phyloP scores from a whole-genome alignment of 2,888 invertebrate genomes.

The Tenthredo amoena region DNA sequence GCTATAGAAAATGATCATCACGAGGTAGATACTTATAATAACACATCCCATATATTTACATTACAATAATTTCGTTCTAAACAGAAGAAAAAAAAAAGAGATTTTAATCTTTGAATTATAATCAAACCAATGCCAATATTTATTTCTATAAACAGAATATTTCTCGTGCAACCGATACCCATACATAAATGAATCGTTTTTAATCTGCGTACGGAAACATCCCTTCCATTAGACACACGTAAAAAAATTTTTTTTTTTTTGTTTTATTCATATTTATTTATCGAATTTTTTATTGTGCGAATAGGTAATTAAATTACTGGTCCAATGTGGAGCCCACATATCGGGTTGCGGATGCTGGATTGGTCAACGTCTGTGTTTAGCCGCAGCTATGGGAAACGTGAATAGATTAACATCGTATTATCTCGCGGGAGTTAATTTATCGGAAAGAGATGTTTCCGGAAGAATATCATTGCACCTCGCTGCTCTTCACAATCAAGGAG shows the following conservation, averaged over 20 bases:
- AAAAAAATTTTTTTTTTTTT: too few species aligned
- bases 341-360: conserved; percentile 81
- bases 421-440: conserved; percentile 85
- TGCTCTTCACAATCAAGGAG: conserved; percentile 80
- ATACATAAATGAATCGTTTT: too few species aligned
- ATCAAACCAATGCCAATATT: background rate
- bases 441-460: conserved; percentile 82
- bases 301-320: conserved; percentile 83
- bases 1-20: conserved; percentile 84
- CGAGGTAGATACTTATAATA: conserved; percentile 70
- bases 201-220: too few species aligned
- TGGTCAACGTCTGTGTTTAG: conserved; percentile 85
- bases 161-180: too few species aligned
- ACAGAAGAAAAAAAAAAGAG: background rate
- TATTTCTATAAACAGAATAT: too few species aligned
- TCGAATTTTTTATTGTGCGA: background rate
- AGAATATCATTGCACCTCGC: conserved; percentile 87
- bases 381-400: conserved; percentile 83
- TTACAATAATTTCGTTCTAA: background rate
- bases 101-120: background rate
- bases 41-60: background rate
- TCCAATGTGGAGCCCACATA: conserved; percentile 88
- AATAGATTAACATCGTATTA: conserved; percentile 82
- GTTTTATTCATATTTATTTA: too few species aligned
- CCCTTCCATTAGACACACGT: too few species aligned